Evolutionary conservation across 2,797 vertebrate species (phyloP).

Genomic region (Potorous gilbertii): DNA sequence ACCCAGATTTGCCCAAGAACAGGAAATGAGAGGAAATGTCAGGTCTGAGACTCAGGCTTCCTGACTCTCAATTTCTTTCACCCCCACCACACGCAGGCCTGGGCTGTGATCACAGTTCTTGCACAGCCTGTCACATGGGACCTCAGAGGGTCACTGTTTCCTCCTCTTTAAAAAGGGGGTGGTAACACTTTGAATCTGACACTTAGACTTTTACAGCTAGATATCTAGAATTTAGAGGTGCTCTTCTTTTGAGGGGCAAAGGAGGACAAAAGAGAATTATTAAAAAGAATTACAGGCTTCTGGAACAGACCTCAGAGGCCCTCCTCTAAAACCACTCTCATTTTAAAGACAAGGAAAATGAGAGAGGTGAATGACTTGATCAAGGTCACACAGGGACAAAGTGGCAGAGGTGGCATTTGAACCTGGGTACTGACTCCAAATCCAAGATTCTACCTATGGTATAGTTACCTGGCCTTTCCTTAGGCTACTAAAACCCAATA

Average conservation of each 20-base stretch:
- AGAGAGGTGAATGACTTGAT: background rate
- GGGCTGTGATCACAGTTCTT: background rate
- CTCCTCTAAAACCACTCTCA: background rate
- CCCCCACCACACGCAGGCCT: background rate
- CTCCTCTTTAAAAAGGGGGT: background rate
- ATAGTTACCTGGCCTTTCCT: background rate
- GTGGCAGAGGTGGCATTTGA: background rate
- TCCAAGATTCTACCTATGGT: background rate
- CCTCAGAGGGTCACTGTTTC: background rate
- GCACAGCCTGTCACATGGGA: background rate
- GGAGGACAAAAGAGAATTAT: background rate
- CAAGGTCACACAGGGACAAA: background rate
- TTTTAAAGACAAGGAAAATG: background rate
- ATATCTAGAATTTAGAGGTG: background rate
- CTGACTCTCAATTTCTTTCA: background rate
- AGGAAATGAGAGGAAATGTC: no score
- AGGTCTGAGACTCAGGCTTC: no score
- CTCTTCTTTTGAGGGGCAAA: background rate
- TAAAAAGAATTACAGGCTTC: background rate
- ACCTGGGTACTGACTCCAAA: background rate
- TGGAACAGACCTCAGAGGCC: background rate
- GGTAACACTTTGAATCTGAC: background rate
- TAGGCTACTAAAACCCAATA: background rate
- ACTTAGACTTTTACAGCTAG: background rate
- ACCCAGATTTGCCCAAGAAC: no score